Base-by-base conservation (phyloP, 2,888 invertebrate species). In the Pseudolycoriella hygida region DNA sequence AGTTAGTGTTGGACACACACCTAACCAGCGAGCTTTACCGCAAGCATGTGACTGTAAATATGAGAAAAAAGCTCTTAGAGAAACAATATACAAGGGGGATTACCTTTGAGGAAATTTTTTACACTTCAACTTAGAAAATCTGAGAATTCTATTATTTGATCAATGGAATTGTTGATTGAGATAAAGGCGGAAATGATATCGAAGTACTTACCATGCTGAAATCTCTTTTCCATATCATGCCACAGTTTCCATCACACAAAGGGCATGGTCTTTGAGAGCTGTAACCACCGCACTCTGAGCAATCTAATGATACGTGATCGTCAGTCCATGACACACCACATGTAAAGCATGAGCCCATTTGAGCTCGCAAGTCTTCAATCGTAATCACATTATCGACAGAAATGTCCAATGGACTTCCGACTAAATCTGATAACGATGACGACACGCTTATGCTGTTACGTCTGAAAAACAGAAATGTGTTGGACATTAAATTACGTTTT, bases 281-380 rank as follows among this genome's bases (percentile, higher is more conserved):
- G 57, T 82, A 85, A 45, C 84, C 81, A 39, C 83, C 85, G 59
- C 85, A 86, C 60, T 86, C 85, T 42, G 73, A 69, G 61, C 85
- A 86, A 58, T 81, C 82, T 41, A 81, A 66, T 8, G 81, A 80
- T 39, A 80, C 78, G 60, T 84, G 82, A 54, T 78, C 75, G 56
- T 82, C 79, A 54, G 72, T 73, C 85, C 85, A 86, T 53, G 79
- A 80, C 19, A 83, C 82, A 44, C 83, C 82, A 62, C 85, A 86
- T 61, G 77, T 77, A 60, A 80, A 80, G 60, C 81, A 81, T 51
- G 79, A 79, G 60, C 77, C 76, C 59, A 80, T 70, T 56, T 80
- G 78, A 47, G 73, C 69, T 43, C 78, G 73, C 50, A 81, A 62
- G 57, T 79, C 79, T 60, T 81, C 81, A 54, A 81, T 78, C 49